Evolutionary conservation across 2,888 invertebrate genomes (phyloP).

Genomic region (Spilosoma lubricipeda): DNA sequence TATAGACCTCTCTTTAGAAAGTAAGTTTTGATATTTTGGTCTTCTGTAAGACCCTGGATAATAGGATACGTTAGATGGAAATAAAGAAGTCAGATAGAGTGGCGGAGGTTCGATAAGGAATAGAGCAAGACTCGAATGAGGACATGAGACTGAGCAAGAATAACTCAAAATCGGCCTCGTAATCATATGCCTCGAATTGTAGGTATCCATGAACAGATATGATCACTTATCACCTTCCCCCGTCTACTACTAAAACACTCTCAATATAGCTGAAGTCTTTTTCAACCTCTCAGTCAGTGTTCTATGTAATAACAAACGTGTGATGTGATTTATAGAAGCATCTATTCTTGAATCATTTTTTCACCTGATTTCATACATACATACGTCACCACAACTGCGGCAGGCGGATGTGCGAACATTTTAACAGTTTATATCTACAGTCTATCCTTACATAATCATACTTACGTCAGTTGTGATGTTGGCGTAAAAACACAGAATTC

Average conservation of each 20-base stretch:
- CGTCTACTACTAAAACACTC: neutral
- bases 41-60: too few species aligned
- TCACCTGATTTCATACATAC: neutral
- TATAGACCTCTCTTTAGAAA: too few species aligned
- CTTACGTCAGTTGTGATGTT: neutral
- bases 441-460: neutral
- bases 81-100: too few species aligned
- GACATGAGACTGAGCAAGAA: too few species aligned
- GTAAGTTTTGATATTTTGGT: too few species aligned
- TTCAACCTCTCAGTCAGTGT: neutral
- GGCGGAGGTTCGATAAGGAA: too few species aligned
- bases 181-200: too few species aligned
- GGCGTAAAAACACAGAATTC: neutral
- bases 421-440: neutral
- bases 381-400: neutral
- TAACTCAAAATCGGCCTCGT: too few species aligned
- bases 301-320: neutral
- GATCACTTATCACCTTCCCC: too few species aligned
- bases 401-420: neutral
- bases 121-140: too few species aligned
- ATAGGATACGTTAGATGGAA: too few species aligned
- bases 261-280: neutral
- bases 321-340: neutral
- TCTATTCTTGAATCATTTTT: conserved; percentile 6
- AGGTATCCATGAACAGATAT: too few species aligned